phyloP scores from a whole-genome alignment of 2,888 invertebrate genomes.

The Mystacides longicornis region DNA sequence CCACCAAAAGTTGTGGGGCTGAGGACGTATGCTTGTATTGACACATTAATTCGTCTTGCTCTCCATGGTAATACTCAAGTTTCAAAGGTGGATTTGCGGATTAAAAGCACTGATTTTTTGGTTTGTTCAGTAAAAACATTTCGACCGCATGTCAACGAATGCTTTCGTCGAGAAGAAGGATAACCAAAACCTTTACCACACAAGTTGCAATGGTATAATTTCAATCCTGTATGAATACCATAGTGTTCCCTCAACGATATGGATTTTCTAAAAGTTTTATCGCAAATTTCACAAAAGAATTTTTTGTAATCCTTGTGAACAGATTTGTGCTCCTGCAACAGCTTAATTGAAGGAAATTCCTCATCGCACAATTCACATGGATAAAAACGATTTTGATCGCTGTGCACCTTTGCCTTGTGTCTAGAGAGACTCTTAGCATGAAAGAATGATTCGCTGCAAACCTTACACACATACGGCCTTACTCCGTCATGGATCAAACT shows the following conservation, averaged over 20 bases:
- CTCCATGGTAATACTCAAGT: too few relatives aligned
- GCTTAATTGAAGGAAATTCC: conserved; percentile 14
- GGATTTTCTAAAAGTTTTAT: conserved; percentile 30
- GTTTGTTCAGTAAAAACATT: too few relatives aligned
- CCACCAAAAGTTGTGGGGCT: too few relatives aligned
- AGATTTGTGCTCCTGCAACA: conserved; percentile 14
- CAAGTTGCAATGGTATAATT: conserved; percentile 30
- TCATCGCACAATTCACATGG: conserved; percentile 22
- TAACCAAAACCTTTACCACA: conserved; percentile 36
- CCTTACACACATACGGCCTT: conserved; percentile 34
- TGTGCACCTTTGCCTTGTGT: conserved; percentile 17
- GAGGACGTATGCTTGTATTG: too few relatives aligned
- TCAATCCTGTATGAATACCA: conserved; percentile 22
- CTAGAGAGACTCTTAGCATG: conserved; percentile 17
- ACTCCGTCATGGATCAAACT: conserved; percentile 33
- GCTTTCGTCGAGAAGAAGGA: conserved; percentile 31
- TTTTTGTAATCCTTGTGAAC: conserved; percentile 25
- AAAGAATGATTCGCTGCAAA: conserved; percentile 22
- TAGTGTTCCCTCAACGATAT: conserved; percentile 21
- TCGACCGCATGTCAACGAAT: conserved; percentile 17
- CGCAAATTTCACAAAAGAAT: conserved; percentile 25
- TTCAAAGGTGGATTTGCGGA: too few relatives aligned
- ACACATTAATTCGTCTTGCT: too few relatives aligned
- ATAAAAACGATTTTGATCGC: conserved; percentile 11
- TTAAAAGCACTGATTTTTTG: too few relatives aligned